phyloP scores from a whole-genome alignment of 2,888 invertebrate genomes.

The Rhamnusium bicolor region DNA sequence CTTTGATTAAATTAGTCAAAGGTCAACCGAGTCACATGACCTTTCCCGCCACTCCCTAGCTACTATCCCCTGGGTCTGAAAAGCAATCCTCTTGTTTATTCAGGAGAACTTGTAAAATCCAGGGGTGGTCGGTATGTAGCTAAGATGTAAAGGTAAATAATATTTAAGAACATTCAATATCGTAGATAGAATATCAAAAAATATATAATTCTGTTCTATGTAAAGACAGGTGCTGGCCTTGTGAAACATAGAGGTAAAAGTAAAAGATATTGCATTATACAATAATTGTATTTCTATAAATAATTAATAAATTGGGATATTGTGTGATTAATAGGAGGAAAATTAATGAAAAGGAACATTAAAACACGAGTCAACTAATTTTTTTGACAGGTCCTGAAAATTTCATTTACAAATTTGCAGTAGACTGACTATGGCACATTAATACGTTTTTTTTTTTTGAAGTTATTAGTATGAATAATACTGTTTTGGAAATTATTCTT shows the following conservation, averaged over 20 bases:
- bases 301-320: background rate
- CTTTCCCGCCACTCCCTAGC: slow-evolving; percentile 1
- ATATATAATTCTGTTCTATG: no score
- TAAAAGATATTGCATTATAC: background rate
- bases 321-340: background rate
- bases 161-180: background rate
- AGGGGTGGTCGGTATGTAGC: background rate
- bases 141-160: background rate
- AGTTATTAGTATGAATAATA: no score
- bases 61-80: background rate
- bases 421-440: no score
- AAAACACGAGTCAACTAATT: no score
- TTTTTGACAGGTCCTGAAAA: no score
- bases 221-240: background rate
- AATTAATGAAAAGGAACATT: no score
- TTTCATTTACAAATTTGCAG: no score
- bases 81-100: background rate
- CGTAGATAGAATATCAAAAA: no score
- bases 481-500: no score
- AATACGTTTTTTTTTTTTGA: no score
- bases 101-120: background rate
- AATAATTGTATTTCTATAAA: background rate
- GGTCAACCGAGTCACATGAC: slow-evolving; percentile 25
- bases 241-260: background rate
- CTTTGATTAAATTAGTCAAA: slow-evolving; percentile 23